phyloP scores from a whole-genome alignment of 2,797 vertebrate genomes.

The Channallabes apus region DNA sequence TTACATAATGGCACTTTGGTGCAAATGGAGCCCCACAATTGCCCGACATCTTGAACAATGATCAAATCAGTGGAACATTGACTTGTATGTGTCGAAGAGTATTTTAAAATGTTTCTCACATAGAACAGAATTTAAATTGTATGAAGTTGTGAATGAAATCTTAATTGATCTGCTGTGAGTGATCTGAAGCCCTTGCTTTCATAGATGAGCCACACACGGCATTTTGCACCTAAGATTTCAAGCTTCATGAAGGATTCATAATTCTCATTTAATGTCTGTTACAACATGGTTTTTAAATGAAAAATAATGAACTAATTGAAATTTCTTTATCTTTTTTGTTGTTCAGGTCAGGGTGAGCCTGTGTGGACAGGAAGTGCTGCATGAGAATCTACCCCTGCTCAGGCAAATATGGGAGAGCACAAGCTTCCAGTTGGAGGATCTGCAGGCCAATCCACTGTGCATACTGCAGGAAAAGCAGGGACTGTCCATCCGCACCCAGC shows the following conservation, averaged over 20 bases:
- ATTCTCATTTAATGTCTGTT: background rate
- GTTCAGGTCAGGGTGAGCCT: slow-evolving; percentile 76
- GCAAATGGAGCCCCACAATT: background rate
- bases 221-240: background rate
- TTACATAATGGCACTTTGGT: background rate
- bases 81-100: background rate
- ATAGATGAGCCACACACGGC: background rate
- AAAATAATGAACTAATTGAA: background rate
- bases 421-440: slow-evolving; percentile 85
- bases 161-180: background rate
- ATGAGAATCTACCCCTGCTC: slow-evolving; percentile 74
- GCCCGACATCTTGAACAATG: too few species aligned
- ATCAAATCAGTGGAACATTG: background rate
- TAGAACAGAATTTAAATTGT: background rate
- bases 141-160: background rate
- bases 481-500: slow-evolving; percentile 75
- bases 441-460: slow-evolving; percentile 79
- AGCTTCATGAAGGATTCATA: background rate
- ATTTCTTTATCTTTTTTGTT: background rate
- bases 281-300: background rate
- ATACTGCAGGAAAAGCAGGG: slow-evolving; percentile 81
- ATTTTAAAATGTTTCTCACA: background rate
- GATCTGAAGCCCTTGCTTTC: background rate
- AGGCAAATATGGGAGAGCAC: slow-evolving; percentile 87
- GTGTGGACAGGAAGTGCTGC: slow-evolving; percentile 74